Evolutionary conservation across 35 echinoderm and acorn worm genomes (phyloP).

Genomic region (Patiria miniata): DNA sequence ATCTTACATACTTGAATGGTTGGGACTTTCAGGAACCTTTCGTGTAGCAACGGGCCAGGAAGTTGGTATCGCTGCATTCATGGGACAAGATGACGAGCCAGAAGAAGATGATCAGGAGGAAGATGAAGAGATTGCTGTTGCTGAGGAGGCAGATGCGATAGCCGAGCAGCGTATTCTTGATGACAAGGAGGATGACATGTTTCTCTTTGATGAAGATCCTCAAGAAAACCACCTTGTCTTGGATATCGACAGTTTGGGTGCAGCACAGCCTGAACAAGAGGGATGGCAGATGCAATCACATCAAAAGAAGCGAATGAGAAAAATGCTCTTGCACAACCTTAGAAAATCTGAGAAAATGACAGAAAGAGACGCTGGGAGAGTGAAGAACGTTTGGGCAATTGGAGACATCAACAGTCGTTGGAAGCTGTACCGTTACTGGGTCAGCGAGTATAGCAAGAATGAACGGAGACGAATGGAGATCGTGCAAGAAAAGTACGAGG

Average conservation of each 20-base stretch:
- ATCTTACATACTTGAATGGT: slow-evolving; percentile 15
- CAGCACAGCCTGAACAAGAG: background rate
- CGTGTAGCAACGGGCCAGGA: slow-evolving; percentile 5
- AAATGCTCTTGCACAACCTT: slow-evolving; percentile 51
- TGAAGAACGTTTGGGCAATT: slow-evolving; percentile 54
- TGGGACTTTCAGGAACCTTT: slow-evolving; percentile 33
- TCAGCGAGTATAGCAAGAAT: slow-evolving; percentile 17
- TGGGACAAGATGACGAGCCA: slow-evolving; percentile 16
- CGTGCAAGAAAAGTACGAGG: slow-evolving; percentile 36
- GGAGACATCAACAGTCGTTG: slow-evolving; percentile 44
- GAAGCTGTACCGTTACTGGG: slow-evolving; percentile 78
- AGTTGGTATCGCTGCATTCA: slow-evolving; percentile 12
- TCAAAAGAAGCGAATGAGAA: slow-evolving; percentile 44
- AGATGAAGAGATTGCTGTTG: slow-evolving; percentile 45
- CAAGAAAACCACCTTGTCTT: slow-evolving; percentile 57
- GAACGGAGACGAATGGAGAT: background rate
- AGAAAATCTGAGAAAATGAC: background rate
- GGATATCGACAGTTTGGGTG: background rate
- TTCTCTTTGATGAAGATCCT: slow-evolving; percentile 31
- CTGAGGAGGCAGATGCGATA: slow-evolving; percentile 57
- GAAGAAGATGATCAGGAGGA: slow-evolving; percentile 19
- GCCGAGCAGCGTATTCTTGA: slow-evolving; percentile 41
- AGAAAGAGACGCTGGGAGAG: background rate
- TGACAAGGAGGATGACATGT: slow-evolving; percentile 33
- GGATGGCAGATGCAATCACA: slow-evolving; percentile 7